Base-by-base conservation (phyloP, 2,113 vertebrate genomes). In the Gorsachius goisagi region DNA sequence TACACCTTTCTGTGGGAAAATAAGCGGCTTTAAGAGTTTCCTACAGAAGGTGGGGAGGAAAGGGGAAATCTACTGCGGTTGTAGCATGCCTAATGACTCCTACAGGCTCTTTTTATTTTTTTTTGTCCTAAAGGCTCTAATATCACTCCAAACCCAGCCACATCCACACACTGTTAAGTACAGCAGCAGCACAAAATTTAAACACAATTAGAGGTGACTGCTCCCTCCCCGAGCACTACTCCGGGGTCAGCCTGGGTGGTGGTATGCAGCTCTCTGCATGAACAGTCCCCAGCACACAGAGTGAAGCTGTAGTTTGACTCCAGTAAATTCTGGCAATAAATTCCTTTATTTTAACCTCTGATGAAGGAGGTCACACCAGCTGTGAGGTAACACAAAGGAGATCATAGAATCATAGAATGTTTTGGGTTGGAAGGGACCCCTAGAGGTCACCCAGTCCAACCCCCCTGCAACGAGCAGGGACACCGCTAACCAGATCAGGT, bases 11-110 rank as follows among this genome's bases (percentile, higher is more conserved):
- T 59, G 23, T 24, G 60, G 45, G 35, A 79, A 94, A 95, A 73
- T 33, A 78, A 78, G 50, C 49, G 35, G 60, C 41, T 94, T 83
- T 74, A 89, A 79, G 33, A 41, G 28, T 30, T 95, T 92, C 85
- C 81, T 89, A 45, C 66, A 89, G 60, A 69, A 69, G 56, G 47
- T 8, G 12, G 14, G 56, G 39, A 63, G n/a, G 39, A 89, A 59
- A 89, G 85, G 66, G 60, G 35, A 82, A 49, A 63, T 15, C 33
- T 18, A 28, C 47, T 26, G 33, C 2, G 0, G n/a, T 24, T 20
- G 1, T 5, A 21, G 27, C 41, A 88, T 0, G 0, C 10, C 58
- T 68, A n/a, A 13, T 2, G 4, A n/a, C 56, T 71, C 62, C 66
- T 60, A 15, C 45, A 82, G 44, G 18, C 39, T 85, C 53, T 50